Conservation (phyloP, 2,113 vertebrate genomes). For the Poecilia latipinna region DNA sequence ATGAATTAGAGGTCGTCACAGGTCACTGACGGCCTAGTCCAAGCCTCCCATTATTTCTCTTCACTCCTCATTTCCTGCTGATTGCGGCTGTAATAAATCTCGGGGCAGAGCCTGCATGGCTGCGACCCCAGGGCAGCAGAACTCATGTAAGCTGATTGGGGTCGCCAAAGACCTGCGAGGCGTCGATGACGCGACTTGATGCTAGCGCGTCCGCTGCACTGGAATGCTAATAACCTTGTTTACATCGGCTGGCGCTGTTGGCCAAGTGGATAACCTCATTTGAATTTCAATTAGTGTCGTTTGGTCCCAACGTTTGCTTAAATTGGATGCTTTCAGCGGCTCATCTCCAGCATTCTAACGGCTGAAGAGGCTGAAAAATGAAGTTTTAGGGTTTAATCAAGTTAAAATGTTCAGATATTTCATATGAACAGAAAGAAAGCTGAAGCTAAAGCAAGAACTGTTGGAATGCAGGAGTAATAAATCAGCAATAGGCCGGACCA, state of each 20-base stretch:
- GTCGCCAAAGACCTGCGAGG: constrained; percentile 35
- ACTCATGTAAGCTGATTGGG: constrained; percentile 20
- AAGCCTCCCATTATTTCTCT: constrained; percentile 3
- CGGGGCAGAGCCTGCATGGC: constrained; percentile 39
- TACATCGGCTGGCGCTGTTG: neutral
- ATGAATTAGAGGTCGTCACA: constrained; percentile 10
- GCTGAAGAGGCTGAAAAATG: too few relatives aligned
- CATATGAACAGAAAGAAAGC: too few relatives aligned
- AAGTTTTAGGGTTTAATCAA: too few relatives aligned
- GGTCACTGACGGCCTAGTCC: constrained; percentile 10
- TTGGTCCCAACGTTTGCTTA: neutral
- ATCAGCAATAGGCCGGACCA: neutral
- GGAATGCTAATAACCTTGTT: constrained; percentile 4
- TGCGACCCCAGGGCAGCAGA: constrained; percentile 36
- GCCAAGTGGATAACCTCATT: neutral
- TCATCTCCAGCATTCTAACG: too few relatives aligned
- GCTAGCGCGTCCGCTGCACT: constrained; percentile 8
- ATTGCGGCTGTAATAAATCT: constrained; percentile 36
- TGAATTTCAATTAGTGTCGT: neutral
- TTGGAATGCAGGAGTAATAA: too few relatives aligned
- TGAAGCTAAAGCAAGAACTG: too few relatives aligned
- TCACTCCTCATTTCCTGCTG: constrained; percentile 21
- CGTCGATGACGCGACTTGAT: constrained; percentile 24
- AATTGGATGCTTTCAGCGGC: neutral
- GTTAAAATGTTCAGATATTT: too few relatives aligned